Percentiles rank a stretch among this genome's conserved stretches.
phyloP scores from a whole-genome alignment of 30 jellyfish, hydroid and myxozoan genomes.

The Clytia hemisphaerica region DNA sequence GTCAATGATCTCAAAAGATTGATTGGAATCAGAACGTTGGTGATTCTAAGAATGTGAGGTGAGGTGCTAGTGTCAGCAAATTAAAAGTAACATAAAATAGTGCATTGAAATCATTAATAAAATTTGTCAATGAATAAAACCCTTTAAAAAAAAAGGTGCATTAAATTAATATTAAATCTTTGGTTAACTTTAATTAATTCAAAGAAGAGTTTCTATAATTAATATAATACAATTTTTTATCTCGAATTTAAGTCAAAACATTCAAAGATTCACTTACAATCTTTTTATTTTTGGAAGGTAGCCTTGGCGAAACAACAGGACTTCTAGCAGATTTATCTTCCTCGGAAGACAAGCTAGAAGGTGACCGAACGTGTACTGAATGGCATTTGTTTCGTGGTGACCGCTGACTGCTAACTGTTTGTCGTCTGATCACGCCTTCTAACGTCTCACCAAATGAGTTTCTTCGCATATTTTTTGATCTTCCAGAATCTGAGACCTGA shows the following conservation, averaged over 20 bases:
- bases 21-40: conserved; percentile 14
- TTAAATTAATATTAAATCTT: too few species aligned
- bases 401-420: conserved; percentile 29
- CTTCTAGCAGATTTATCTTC: conserved; percentile 24
- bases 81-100: too few species aligned
- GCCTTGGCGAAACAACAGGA: conserved; percentile 49
- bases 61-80: too few species aligned
- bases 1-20: conserved; percentile 28
- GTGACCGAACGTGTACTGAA: conserved; percentile 54
- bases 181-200: too few species aligned
- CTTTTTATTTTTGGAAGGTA: not conserved
- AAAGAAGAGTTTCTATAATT: too few species aligned
- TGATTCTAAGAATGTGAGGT: not conserved
- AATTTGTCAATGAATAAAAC: too few species aligned
- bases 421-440: conserved; percentile 41
- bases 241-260: too few species aligned
- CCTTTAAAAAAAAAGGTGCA: too few species aligned
- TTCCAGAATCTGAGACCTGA: not conserved
- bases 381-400: conserved; percentile 54
- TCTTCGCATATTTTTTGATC: conserved; percentile 54
- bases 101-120: too few species aligned
- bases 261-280: too few species aligned
- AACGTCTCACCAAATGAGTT: conserved; percentile 73
- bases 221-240: too few species aligned
- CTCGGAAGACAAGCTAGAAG: conserved; percentile 22